Conservation (phyloP, 37 sponge, comb jelly and placozoan species). For the Bolinopsis microptera region DNA sequence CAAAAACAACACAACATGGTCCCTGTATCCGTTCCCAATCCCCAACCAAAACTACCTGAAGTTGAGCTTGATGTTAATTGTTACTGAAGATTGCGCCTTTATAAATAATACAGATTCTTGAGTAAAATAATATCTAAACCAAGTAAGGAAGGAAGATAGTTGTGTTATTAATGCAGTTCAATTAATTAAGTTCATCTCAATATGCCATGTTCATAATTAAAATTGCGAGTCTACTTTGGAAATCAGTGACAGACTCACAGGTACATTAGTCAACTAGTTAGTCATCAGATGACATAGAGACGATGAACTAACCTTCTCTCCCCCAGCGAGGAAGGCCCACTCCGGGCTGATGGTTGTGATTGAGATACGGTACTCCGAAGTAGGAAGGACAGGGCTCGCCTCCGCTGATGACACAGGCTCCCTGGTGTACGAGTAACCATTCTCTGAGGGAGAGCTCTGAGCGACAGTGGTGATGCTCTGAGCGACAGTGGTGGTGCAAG, state of each 20-base stretch:
- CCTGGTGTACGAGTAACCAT: background rate
- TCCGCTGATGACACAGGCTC: background rate
- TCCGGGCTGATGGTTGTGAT: constrained; percentile 23
- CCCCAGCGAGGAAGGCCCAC: constrained; percentile 28
- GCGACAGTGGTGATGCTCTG: background rate
- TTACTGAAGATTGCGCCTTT: no score
- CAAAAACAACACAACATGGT: constrained; percentile 9
- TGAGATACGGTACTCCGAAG: background rate
- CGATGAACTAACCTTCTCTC: constrained; percentile 50
- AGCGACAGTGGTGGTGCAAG: background rate
- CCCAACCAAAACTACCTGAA: constrained; percentile 44
- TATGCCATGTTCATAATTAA: no score
- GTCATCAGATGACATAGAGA: no score
- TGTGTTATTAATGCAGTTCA: no score
- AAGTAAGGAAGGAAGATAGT: no score
- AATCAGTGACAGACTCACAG: no score
- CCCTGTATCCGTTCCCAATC: constrained; percentile 47
- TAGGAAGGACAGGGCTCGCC: background rate
- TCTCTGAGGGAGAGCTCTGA: background rate
- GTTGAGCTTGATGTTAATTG: no score
- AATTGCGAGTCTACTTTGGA: no score
- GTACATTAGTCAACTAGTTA: no score
- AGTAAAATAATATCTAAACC: no score
- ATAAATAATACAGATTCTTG: no score
- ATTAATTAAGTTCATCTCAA: no score